Base-by-base conservation (phyloP, 2,113 vertebrate species). In the Mastomys natalensis region DNA sequence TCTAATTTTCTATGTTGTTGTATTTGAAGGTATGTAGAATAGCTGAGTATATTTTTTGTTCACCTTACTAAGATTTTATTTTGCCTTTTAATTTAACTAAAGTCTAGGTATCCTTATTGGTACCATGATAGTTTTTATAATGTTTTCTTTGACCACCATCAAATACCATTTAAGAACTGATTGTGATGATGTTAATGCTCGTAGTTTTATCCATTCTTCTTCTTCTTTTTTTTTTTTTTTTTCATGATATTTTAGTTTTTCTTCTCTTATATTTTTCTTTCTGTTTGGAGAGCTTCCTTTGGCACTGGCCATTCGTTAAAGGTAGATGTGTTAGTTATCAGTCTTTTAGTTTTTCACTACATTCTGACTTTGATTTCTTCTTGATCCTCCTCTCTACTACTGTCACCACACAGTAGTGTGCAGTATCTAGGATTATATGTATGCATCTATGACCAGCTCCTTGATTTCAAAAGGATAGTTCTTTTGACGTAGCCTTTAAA, bases 21-120 rank as follows among this genome's bases (percentile, higher is more conserved):
- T 80, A 74, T 90, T 82, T 93, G 93, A 93, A 64, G 21, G 24
- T 90, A 2, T 81, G 78, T 93, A 92, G 48, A 11, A 73, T 34
- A 89, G 5, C 73, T 76, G 45, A 73, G 7, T 64, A 64, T 74
- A 6, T 58, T 76, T 91, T 87, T 40, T n/a, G 45, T 70, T 24
- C 58, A 21, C 3, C 43, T 21, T 5, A 31, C 9, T 66, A 89
- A 64, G n/a, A 87, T 82, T 97, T 34, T 64, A 40, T 22, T 92
- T 66, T 92, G 66, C 34, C 5, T 93, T 82, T 90, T 40, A 76
- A 64, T 81, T 94, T 89, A 72, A 82, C 51, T 37, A 82, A 85
- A 48, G 70, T 26, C 19, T 72, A 84, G 66, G 26, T 45, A 24
- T 15, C 15, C 55, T 16, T n/a, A 45, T 58, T 34, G 68, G 13